phyloP scores from a whole-genome alignment of 1,140 invertebrate species.

The Stegodyphus mimosarum region DNA sequence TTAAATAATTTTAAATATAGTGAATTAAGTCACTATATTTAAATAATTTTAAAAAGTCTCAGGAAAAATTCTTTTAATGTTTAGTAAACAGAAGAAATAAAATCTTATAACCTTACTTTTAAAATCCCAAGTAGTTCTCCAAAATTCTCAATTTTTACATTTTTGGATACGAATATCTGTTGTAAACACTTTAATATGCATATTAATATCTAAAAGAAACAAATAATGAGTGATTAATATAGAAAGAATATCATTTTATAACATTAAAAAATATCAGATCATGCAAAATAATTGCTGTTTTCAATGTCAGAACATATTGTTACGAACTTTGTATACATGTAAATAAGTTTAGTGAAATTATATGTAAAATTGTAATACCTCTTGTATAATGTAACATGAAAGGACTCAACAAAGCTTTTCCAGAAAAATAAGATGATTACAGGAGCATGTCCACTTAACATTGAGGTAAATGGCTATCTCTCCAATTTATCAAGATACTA shows the following conservation, averaged over 20 bases:
- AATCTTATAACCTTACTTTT: slow-evolving; percentile 7
- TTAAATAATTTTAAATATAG: too few species aligned
- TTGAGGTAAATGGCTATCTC: background rate
- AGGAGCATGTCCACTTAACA: background rate
- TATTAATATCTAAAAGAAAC: slow-evolving; percentile 17
- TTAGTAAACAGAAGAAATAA: too few species aligned
- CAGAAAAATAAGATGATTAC: background rate
- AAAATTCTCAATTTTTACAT: slow-evolving; percentile 11
- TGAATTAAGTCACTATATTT: too few species aligned
- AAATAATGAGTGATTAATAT: background rate
- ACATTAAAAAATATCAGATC: background rate
- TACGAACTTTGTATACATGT: too few species aligned
- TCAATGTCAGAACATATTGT: background rate
- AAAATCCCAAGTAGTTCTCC: slow-evolving; percentile 26
- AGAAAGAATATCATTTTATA: background rate
- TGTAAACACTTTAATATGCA: slow-evolving; percentile 22
- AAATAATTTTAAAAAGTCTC: too few species aligned
- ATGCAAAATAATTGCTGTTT: background rate
- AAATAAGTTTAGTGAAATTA: too few species aligned
- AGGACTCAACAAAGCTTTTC: too few species aligned
- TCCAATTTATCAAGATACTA: background rate
- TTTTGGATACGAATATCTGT: slow-evolving; percentile 18
- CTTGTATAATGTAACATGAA: too few species aligned
- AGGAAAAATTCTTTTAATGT: too few species aligned
- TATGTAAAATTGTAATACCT: too few species aligned